Base-by-base conservation (phyloP, 2,797 vertebrate species). In the Nyctibius grandis region DNA sequence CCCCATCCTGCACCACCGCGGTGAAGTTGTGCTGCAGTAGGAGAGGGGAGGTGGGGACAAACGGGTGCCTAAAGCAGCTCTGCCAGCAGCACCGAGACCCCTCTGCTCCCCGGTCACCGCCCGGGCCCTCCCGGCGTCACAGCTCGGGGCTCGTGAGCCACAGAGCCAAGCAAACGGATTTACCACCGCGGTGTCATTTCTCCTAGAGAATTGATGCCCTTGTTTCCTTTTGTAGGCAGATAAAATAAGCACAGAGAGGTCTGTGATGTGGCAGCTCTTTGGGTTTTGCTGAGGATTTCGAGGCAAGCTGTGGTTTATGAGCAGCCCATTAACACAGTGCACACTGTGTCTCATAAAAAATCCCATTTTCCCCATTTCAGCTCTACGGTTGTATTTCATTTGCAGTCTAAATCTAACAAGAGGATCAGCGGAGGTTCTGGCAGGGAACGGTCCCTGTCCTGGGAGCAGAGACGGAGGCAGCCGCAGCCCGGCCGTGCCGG, bases 1-100 rank as follows among this genome's bases (percentile, higher is more conserved):
- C 19, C 25, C 63, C 6, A 0, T 22, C 68, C 68, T 1, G 29
- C 44, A 1, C 29, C 2, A 2, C 50, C 7, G 8, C 3, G 2
- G 21, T 5, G 45, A 23, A 34, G 74, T 21, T 29, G 28, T 1
- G 7, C 16, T 5, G 63, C 29, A 12, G 70, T 10, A 13, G 6
- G 33, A 17, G 42, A 14, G 51, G 34, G n/a, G 28, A 29, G 6
- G 6, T 16, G 60, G 19, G 64, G 29, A 42, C 16, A 13, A 25
- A 23, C 0, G 12, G 33, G 38, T 11, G 67, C 59, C 20, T 4
- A 2, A 4, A 18, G 51, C 47, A 21, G 61, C 83, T 47, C 40
- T 1, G 5, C 9, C 13, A 0, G 63, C 20, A 33, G 72, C 51
- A 13, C 31, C 4, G 4, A 15, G 53, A 28, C 67, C 4, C 33